Evolutionary conservation across 2,888 invertebrate species (phyloP).

Genomic region (Digitonthophagus gazella): DNA sequence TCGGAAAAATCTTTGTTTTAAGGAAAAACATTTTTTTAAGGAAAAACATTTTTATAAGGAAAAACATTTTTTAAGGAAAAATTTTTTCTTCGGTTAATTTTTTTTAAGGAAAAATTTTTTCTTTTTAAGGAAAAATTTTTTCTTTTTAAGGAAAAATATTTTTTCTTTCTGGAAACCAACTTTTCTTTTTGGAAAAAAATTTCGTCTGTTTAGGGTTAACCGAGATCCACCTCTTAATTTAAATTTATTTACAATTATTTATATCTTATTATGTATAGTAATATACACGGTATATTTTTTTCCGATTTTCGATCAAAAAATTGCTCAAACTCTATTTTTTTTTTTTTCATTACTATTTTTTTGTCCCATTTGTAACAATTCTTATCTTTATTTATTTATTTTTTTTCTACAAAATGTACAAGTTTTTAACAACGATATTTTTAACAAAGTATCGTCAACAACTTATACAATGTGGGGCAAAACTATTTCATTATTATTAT

Average conservation of each 20-base stretch:
- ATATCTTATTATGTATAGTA: background rate
- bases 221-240: background rate
- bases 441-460: background rate
- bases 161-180: too few species aligned
- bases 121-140: too few species aligned
- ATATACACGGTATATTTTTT: background rate
- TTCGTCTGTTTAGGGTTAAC: background rate
- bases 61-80: too few species aligned
- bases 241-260: background rate
- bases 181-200: too few species aligned
- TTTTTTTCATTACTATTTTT: background rate
- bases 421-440: background rate
- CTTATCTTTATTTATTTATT: background rate
- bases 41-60: too few species aligned
- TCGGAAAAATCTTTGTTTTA: too few species aligned
- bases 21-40: too few species aligned
- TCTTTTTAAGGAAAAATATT: too few species aligned
- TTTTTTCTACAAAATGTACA: background rate
- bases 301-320: too few species aligned
- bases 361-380: background rate
- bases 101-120: too few species aligned
- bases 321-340: too few species aligned
- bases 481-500: background rate
- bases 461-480: background rate
- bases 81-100: too few species aligned